These are phyloP conservation scores for Cettia cetti DNA, from an alignment of 2,113 vertebrate species.

Conservation along the genomic window DNA sequence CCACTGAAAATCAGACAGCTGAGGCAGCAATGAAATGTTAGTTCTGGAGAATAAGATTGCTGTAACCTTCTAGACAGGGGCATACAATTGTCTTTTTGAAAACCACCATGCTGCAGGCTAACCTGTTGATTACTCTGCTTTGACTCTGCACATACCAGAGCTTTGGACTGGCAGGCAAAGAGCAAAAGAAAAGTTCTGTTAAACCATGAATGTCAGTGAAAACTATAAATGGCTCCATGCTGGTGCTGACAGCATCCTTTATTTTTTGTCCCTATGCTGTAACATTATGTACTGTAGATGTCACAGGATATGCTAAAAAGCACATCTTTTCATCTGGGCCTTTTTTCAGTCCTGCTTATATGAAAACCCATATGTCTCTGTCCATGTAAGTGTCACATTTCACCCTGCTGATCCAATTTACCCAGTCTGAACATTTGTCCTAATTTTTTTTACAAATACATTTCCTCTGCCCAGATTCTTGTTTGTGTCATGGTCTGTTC, in stretches of 20 bases:
- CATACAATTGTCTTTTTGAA: background rate
- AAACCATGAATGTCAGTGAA: background rate
- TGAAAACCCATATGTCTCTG: background rate
- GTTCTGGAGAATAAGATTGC: background rate
- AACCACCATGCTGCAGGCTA: background rate
- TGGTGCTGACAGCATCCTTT: background rate
- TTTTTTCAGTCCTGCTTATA: background rate
- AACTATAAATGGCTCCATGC: background rate
- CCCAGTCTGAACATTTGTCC: background rate
- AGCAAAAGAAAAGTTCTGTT: background rate
- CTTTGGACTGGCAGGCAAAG: background rate
- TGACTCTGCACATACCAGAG: background rate
- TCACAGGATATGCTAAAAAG: slow-evolving; percentile 10
- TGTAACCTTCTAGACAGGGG: background rate
- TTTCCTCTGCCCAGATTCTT: slow-evolving; percentile 7
- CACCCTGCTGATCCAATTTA: slow-evolving; percentile 13
- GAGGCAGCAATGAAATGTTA: background rate
- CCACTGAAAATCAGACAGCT: background rate
- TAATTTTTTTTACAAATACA: background rate
- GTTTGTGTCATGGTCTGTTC: slow-evolving; percentile 12
- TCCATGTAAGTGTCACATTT: background rate
- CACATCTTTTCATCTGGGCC: background rate
- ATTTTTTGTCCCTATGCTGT: background rate
- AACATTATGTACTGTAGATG: background rate
- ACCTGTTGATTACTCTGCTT: background rate